A percentile compares a stretch with the other conserved stretches of the same genome.
phyloP scores from a whole-genome alignment of 2,113 vertebrate genomes.

The Gobiocypris rarus region DNA sequence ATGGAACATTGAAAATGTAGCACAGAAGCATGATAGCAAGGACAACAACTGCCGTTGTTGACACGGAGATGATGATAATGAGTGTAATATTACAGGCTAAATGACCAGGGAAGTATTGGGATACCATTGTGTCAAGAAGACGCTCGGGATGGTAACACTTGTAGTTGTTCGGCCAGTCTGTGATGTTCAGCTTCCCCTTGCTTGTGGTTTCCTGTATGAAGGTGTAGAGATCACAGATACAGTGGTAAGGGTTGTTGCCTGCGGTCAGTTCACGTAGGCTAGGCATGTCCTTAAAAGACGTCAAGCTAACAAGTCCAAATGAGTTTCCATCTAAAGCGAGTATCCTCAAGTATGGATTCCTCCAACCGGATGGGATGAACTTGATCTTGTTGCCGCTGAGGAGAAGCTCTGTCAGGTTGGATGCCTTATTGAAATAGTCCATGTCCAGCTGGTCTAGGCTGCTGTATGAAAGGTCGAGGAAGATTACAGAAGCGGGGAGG shows the following conservation, averaged over 20 bases:
- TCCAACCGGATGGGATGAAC: constrained; percentile 81
- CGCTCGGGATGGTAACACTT: constrained; percentile 80
- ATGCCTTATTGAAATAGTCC: constrained; percentile 74
- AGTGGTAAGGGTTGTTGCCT: constrained; percentile 86
- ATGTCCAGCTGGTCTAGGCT: constrained; percentile 79
- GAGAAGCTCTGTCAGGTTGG: constrained; percentile 68
- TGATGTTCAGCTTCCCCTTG: constrained; percentile 67
- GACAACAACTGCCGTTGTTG: constrained; percentile 68
- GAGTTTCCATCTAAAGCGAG: constrained; percentile 83
- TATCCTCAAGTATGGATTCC: constrained; percentile 63
- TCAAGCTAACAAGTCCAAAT: constrained; percentile 78
- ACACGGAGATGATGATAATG: constrained; percentile 75
- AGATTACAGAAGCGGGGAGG: constrained; percentile 76
- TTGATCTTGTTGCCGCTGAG: constrained; percentile 86
- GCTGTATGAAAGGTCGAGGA: constrained; percentile 81
- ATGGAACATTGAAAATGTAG: constrained; percentile 77
- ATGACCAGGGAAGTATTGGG: constrained; percentile 68
- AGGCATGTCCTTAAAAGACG: constrained; percentile 78
- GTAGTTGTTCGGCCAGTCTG: constrained; percentile 82
- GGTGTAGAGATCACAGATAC: constrained; percentile 81
- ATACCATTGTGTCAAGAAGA: constrained; percentile 74
- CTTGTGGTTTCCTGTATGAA: constrained; percentile 76
- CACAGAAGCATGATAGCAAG: constrained; percentile 72
- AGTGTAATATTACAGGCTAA: constrained; percentile 79
- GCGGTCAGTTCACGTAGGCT: constrained; percentile 70